Evolutionary conservation across 2,888 invertebrate genomes (phyloP), one percentile per base, ranked within the genome.

Genomic region (Pristionchus maxplancki): DNA sequence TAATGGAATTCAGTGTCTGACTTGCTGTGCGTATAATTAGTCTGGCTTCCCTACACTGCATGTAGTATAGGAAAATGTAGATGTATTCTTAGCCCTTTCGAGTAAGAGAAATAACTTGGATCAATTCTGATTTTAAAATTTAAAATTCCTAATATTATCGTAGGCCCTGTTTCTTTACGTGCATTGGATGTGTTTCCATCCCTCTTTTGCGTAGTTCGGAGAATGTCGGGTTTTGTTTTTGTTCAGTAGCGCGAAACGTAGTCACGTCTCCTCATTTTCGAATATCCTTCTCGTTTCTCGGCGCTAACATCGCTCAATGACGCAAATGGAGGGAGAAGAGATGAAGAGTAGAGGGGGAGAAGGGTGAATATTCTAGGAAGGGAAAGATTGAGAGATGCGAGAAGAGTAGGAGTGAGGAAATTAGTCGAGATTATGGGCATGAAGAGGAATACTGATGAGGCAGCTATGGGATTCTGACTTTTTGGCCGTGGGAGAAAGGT

Each of bases 291-390:
- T 71, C 34, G 58, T 20, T 40, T 34, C 37, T 37, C 71, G n/a
- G 37, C 37, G 34, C 71, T 71, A 20, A 71, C 71, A 71, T 71
- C 37, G 71, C 58, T n/a, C 58, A n/a, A 71, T 71, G 71, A 71
- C 71, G 71, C 37, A 71, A 34, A 71, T 71, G 71, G 67, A 34
- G 28, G n/a, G n/a, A 37, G 37, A n/a, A 71, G 71, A 71, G 71
- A 20, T 34, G 71, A 37, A 31, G 71, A 34, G 44, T 44, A 11
- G 53, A 58, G 44, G 11, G 58, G 64, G 64, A 34, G 64, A 34
- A 34, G 64, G 64, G 64, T 28, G 64, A 64, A 40, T 78, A 78
- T 78, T 44, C n/a, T n/a, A n/a, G 44, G 78, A 44, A 44, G 28
- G 78, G 34, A 67, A 34, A 67, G 67, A 67, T 34, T 31, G 74